Conservation (phyloP, 1,140 invertebrate species). For the Triops longicaudatus region DNA sequence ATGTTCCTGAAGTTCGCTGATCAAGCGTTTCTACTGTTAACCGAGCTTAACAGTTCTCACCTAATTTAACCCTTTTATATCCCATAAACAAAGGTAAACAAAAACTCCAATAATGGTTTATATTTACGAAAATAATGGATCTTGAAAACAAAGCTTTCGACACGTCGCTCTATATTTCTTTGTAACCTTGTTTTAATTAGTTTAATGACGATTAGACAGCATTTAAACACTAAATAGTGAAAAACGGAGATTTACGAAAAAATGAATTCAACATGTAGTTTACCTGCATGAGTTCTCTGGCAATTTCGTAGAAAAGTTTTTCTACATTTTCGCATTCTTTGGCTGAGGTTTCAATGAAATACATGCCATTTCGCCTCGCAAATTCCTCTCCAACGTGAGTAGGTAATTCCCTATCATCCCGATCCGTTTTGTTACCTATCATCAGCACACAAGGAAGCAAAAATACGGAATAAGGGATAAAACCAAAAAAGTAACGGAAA, state of each 20-base stretch:
- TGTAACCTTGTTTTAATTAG: no score
- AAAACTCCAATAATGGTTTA: no score
- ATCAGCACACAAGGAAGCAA: slow-evolving; percentile 31
- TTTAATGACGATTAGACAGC: not conserved
- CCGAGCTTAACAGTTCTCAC: no score
- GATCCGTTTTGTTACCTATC: slow-evolving; percentile 88
- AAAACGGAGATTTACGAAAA: not conserved
- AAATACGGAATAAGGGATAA: not conserved
- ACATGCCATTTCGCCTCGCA: slow-evolving; percentile 89
- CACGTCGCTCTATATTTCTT: no score
- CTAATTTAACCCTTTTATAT: no score
- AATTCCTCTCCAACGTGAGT: slow-evolving; percentile 91
- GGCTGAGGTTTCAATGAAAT: slow-evolving; percentile 95
- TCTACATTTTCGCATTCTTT: slow-evolving; percentile 98
- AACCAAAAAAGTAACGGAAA: slow-evolving; percentile 26
- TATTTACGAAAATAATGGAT: no score
- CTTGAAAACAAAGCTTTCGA: no score
- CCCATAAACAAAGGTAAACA: no score
- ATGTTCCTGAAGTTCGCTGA: no score
- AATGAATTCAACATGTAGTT: slow-evolving; percentile 30
- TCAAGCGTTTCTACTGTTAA: no score
- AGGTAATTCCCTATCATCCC: slow-evolving; percentile 89
- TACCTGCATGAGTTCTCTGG: slow-evolving; percentile 81
- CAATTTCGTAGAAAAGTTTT: slow-evolving; percentile 90
- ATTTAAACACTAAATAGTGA: not conserved